Evolutionary conservation across 2,113 vertebrate genomes (phyloP).

Genomic region (Rhagologus leucostigma): DNA sequence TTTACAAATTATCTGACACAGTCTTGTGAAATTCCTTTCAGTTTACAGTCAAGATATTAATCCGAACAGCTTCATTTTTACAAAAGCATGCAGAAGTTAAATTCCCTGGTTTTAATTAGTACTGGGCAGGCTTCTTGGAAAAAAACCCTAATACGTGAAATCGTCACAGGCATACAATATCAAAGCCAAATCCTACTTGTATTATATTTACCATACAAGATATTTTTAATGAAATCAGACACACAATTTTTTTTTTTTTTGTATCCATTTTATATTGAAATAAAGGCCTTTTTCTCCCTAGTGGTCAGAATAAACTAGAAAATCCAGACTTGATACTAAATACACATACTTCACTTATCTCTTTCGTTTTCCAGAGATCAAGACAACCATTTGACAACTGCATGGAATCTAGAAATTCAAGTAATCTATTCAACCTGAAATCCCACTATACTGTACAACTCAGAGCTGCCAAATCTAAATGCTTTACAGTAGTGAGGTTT

Average conservation of each 20-base stretch:
- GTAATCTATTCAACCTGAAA: slow-evolving; percentile 49
- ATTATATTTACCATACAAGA: slow-evolving; percentile 29
- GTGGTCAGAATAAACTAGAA: neutral
- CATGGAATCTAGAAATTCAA: slow-evolving; percentile 29
- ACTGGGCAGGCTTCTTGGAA: neutral
- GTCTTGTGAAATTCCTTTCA: neutral
- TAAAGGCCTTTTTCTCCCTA: neutral
- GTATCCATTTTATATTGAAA: neutral
- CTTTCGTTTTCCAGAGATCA: slow-evolving; percentile 13
- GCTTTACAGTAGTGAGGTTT: neutral
- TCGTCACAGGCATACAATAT: neutral
- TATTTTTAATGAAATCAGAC: slow-evolving; percentile 1
- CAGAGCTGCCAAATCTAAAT: slow-evolving; percentile 4
- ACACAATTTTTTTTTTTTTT: neutral
- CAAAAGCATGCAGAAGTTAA: neutral
- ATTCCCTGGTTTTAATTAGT: slow-evolving; percentile 42
- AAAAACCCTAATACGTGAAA: neutral
- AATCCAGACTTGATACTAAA: neutral
- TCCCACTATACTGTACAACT: neutral
- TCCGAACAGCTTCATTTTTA: neutral
- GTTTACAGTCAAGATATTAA: slow-evolving; percentile 23
- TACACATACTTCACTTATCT: neutral
- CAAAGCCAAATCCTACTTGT: neutral
- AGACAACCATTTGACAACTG: slow-evolving; percentile 17
- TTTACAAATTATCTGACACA: neutral